Conservation (phyloP, 2,888 invertebrate genomes). For the Drosophila phalerata region DNA sequence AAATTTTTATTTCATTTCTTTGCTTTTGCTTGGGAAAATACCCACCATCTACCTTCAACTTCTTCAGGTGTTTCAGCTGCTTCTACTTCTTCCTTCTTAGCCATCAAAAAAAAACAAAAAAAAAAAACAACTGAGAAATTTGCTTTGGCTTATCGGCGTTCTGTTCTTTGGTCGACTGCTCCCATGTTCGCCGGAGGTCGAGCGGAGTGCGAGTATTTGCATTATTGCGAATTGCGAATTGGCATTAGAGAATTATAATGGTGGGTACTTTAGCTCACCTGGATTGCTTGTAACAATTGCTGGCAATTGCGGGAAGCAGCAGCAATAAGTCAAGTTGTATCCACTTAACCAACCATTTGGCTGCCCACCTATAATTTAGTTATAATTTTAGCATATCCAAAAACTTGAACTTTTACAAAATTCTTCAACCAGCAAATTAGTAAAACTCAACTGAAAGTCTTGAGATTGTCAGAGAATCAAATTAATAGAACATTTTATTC, state of each 20-base stretch:
- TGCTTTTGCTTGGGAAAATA: conserved; percentile 36
- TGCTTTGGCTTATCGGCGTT: conserved; percentile 60
- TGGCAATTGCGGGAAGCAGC: conserved; percentile 21
- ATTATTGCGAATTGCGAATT: conserved; percentile 63
- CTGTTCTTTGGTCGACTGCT: conserved; percentile 27
- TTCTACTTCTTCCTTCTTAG: background rate
- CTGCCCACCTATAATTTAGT: conserved; percentile 21
- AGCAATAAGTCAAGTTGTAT: conserved; percentile 9
- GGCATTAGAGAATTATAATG: conserved; percentile 69
- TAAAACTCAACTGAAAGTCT: background rate
- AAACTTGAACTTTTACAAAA: background rate
- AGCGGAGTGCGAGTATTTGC: conserved; percentile 64
- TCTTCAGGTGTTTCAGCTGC: background rate
- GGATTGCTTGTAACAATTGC: conserved; percentile 42
- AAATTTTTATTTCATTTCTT: conserved; percentile 69
- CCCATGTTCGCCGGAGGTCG: conserved; percentile 25
- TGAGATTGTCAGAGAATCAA: background rate
- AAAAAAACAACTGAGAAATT: conserved; percentile 47
- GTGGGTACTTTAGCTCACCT: conserved; percentile 58
- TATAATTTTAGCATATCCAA: background rate
- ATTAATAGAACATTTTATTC: background rate
- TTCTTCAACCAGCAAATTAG: background rate
- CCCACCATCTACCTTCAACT: conserved; percentile 17
- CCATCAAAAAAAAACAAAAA: conserved; percentile 32
- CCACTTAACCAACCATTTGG: conserved; percentile 29